Conservation (phyloP, 2,888 invertebrate species). For the Melanotus villosus region DNA sequence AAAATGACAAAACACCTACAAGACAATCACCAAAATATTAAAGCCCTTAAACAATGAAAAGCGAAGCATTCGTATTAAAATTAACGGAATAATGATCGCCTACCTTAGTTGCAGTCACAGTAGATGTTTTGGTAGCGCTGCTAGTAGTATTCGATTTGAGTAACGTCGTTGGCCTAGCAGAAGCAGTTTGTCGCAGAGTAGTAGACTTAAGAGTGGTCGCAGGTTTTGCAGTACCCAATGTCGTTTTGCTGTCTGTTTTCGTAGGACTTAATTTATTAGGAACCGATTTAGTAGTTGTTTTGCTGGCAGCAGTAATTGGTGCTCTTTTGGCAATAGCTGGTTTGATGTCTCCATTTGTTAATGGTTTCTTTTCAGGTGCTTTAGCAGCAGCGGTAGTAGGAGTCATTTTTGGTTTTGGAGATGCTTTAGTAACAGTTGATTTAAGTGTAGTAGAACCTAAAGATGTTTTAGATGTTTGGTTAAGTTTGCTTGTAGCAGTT, state of each 20-base stretch:
- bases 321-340: background rate
- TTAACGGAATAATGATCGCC: background rate
- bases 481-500: constrained; percentile 38
- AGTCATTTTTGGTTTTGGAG: constrained; percentile 46
- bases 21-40: too few relatives aligned
- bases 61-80: too few relatives aligned
- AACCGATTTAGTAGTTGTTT: constrained; percentile 55
- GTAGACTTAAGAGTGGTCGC: constrained; percentile 43
- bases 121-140: constrained; percentile 37
- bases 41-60: too few relatives aligned
- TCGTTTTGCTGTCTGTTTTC: constrained; percentile 26
- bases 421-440: constrained; percentile 49
- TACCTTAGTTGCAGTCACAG: constrained; percentile 50
- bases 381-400: constrained; percentile 56
- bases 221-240: constrained; percentile 35
- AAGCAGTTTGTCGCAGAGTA: constrained; percentile 23
- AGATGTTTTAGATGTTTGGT: constrained; percentile 35
- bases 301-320: constrained; percentile 47
- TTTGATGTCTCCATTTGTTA: constrained; percentile 73
- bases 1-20: too few relatives aligned
- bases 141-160: constrained; percentile 49
- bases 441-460: constrained; percentile 41
- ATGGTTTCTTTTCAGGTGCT: constrained; percentile 69
- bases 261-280: constrained; percentile 49
- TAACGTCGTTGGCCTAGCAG: constrained; percentile 49